Percentiles rank a stretch among this genome's conserved stretches.
Conservation (phyloP, 2,113 vertebrate species). For the Periophthalmodon schlosseri region DNA sequence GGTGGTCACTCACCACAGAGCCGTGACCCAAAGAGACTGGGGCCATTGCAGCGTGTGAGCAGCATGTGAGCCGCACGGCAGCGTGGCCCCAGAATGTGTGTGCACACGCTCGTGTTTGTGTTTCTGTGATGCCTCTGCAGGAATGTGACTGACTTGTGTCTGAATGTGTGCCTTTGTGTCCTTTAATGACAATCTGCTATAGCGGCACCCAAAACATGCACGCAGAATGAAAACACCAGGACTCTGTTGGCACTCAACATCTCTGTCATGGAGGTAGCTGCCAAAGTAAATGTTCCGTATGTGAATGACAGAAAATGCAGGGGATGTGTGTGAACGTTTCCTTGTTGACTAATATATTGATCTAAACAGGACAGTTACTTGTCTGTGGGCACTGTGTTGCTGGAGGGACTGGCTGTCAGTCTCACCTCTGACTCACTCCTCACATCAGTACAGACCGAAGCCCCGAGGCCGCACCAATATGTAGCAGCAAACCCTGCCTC, state of each 20-base stretch:
- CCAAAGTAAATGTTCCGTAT: constrained; percentile 64
- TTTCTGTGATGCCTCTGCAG: constrained; percentile 66
- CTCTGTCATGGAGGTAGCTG: constrained; percentile 15
- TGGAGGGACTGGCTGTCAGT: constrained; percentile 66
- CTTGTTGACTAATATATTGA: constrained; percentile 51
- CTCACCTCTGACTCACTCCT: constrained; percentile 64
- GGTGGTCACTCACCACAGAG: constrained; percentile 72
- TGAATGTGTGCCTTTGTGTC: constrained; percentile 66
- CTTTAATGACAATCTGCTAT: constrained; percentile 42
- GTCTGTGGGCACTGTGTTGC: constrained; percentile 52
- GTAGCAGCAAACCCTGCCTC: constrained; percentile 49
- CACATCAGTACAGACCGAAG: constrained; percentile 54
- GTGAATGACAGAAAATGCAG: constrained; percentile 48
- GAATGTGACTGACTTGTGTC: constrained; percentile 73
- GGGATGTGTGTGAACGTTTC: constrained; percentile 36
- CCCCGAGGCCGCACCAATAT: constrained; percentile 47
- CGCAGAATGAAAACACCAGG: constrained; percentile 45
- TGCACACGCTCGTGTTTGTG: constrained; percentile 71
- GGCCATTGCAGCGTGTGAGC: constrained; percentile 68
- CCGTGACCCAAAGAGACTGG: constrained; percentile 72
- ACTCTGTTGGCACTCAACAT: constrained; percentile 25
- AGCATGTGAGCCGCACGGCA: constrained; percentile 22
- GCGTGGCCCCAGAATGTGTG: constrained; percentile 62
- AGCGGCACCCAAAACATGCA: constrained; percentile 33
- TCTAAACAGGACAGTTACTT: constrained; percentile 48